A percentile compares a stretch with the other conserved stretches of the same genome.
These are phyloP conservation scores for Siniperca obscura DNA, from an alignment of 2,797 vertebrate genomes.

Conservation along the genomic window DNA sequence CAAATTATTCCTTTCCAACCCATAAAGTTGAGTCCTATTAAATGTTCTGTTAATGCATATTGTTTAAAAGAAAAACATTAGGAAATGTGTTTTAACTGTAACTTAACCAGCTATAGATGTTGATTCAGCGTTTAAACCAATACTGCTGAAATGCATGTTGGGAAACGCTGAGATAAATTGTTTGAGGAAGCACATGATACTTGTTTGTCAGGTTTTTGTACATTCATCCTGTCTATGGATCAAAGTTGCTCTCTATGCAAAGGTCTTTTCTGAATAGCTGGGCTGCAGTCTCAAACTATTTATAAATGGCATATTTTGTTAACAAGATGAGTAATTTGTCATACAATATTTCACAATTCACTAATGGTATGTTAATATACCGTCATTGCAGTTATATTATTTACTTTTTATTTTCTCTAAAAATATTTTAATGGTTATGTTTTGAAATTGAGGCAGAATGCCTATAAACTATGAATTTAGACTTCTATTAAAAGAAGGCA, in stretches of 20 bases:
- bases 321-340: conserved; percentile 55
- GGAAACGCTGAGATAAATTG: neutral
- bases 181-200: conserved; percentile 33
- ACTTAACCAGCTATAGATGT: neutral
- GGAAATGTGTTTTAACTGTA: conserved; percentile 11
- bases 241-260: conserved; percentile 55
- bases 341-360: conserved; percentile 35
- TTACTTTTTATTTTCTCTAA: conserved; percentile 26
- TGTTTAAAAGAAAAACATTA: neutral
- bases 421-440: conserved; percentile 45
- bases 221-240: conserved; percentile 17
- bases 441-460: conserved; percentile 43
- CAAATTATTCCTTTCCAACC: neutral
- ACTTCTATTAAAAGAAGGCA: conserved; percentile 25
- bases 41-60: conserved; percentile 19
- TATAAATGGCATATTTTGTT: conserved; percentile 47
- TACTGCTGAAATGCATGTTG: neutral
- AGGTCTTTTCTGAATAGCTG: conserved; percentile 27
- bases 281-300: conserved; percentile 51
- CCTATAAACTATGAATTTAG: conserved; percentile 39
- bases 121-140: conserved; percentile 12
- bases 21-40: neutral
- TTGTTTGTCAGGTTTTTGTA: conserved; percentile 34
- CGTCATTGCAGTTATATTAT: conserved; percentile 50
- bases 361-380: conserved; percentile 53